Percentiles rank a stretch among this genome's conserved stretches.
These are phyloP conservation scores for Botia almorhae DNA, from an alignment of 2,797 vertebrate genomes.

Conservation along the genomic window DNA sequence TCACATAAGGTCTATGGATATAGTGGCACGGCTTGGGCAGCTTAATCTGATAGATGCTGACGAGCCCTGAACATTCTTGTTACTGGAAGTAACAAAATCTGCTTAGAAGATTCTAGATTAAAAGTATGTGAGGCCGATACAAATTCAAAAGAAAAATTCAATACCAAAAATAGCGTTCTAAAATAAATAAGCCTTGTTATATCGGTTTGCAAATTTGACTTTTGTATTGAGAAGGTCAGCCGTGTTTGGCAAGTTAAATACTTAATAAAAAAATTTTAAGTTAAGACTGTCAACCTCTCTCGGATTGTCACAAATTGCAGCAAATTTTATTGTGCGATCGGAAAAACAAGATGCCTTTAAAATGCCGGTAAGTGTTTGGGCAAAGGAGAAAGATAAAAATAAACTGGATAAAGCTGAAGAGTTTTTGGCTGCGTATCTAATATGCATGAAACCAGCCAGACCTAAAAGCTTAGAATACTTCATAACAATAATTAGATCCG, in stretches of 20 bases:
- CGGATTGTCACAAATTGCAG: too few relatives aligned
- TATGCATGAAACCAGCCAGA: too few relatives aligned
- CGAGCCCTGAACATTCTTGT: conserved; percentile 5
- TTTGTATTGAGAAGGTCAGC: not conserved
- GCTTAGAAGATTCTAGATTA: not conserved
- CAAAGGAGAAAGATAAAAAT: too few relatives aligned
- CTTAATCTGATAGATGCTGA: conserved; percentile 26
- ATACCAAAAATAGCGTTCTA: not conserved
- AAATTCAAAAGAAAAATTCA: not conserved
- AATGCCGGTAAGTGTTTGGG: too few relatives aligned
- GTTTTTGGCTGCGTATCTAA: too few relatives aligned
- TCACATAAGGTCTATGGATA: conserved; percentile 28
- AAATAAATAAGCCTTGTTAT: not conserved
- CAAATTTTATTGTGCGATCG: too few relatives aligned
- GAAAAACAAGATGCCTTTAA: not conserved
- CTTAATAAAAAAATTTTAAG: too few relatives aligned
- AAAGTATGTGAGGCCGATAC: not conserved
- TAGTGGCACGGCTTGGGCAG: conserved; percentile 9
- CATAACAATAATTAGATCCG: too few relatives aligned
- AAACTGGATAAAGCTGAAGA: too few relatives aligned
- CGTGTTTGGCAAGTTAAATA: not conserved
- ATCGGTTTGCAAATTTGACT: not conserved
- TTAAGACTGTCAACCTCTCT: not conserved
- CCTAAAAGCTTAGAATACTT: too few relatives aligned
- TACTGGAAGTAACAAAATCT: not conserved